Evolutionary conservation across 2,113 vertebrate species (phyloP).

Genomic region (Carettochelys insculpta): DNA sequence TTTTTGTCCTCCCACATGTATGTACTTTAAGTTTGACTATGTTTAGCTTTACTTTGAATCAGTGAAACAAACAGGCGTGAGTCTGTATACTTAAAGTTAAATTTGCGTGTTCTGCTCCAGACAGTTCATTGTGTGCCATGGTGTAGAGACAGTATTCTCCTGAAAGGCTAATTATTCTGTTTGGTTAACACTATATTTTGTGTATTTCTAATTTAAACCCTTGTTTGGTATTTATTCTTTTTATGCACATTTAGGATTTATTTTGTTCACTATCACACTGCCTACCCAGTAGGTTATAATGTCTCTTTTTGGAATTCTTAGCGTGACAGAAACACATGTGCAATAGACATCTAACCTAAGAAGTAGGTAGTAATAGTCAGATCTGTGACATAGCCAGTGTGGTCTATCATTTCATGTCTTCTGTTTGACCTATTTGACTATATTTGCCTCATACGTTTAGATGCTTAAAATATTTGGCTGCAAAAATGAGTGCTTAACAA

Average conservation of each 20-base stretch:
- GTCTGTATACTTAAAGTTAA: slow-evolving; percentile 49
- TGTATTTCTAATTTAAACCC: not conserved
- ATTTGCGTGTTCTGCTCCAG: slow-evolving; percentile 56
- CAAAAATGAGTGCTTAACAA: not conserved
- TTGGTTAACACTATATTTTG: slow-evolving; percentile 28
- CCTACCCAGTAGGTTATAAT: not conserved
- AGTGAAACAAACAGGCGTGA: not conserved
- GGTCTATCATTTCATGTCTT: not conserved
- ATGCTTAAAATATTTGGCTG: not conserved
- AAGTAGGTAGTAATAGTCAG: not conserved
- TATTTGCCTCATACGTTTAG: not conserved
- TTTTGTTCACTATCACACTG: slow-evolving; percentile 20
- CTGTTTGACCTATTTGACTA: not conserved
- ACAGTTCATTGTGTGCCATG: slow-evolving; percentile 53
- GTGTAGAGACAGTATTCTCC: slow-evolving; percentile 33
- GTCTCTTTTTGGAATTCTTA: slow-evolving; percentile 21
- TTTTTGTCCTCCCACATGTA: slow-evolving; percentile 54
- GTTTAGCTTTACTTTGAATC: slow-evolving; percentile 42
- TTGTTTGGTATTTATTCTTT: slow-evolving; percentile 46
- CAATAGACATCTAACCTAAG: not conserved
- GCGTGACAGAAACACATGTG: not conserved
- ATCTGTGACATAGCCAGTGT: not conserved
- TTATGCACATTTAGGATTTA: not conserved
- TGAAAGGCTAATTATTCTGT: slow-evolving; percentile 36
- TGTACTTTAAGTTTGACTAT: slow-evolving; percentile 45